Conservation (phyloP, 1,140 invertebrate genomes). For the Meloidogyne chitwoodi region DNA sequence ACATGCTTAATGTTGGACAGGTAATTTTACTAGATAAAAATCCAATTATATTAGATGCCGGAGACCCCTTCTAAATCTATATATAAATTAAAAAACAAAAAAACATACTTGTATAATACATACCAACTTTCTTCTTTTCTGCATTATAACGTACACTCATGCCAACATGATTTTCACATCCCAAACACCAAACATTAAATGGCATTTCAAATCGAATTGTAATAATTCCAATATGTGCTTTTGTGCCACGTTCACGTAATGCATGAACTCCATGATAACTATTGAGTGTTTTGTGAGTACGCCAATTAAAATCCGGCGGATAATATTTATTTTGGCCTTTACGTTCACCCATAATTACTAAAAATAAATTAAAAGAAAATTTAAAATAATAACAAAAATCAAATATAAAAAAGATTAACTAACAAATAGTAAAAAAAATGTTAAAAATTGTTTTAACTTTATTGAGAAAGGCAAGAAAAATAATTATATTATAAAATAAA, state of each 20-base stretch:
- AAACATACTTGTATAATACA: conserved; percentile 76
- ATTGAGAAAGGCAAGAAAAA: too few relatives aligned
- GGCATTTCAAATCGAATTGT: conserved; percentile 99
- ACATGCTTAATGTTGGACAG: conserved; percentile 70
- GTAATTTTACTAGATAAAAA: too few relatives aligned
- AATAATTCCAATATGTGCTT: conserved; percentile 89
- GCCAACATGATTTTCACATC: conserved; percentile 91
- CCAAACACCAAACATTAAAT: conserved; percentile 98
- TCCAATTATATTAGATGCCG: too few relatives aligned
- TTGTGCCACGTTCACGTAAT: conserved; percentile 84
- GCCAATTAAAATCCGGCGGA: conserved; percentile 94
- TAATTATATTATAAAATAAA: too few relatives aligned
- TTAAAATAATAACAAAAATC: background rate
- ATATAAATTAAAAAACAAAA: background rate
- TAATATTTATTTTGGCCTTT: conserved; percentile 80
- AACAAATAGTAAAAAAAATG: background rate
- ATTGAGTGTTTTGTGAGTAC: conserved; percentile 79
- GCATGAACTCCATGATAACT: conserved; percentile 88
- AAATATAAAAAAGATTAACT: background rate
- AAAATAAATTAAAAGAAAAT: conserved; percentile 1
- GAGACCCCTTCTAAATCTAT: conserved; percentile 9
- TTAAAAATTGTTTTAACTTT: background rate
- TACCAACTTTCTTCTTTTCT: conserved; percentile 95
- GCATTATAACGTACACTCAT: conserved; percentile 98
- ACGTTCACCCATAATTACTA: conserved; percentile 75